Base-by-base conservation (phyloP, 2,888 invertebrate genomes). In the Xanthorhoe designata region DNA sequence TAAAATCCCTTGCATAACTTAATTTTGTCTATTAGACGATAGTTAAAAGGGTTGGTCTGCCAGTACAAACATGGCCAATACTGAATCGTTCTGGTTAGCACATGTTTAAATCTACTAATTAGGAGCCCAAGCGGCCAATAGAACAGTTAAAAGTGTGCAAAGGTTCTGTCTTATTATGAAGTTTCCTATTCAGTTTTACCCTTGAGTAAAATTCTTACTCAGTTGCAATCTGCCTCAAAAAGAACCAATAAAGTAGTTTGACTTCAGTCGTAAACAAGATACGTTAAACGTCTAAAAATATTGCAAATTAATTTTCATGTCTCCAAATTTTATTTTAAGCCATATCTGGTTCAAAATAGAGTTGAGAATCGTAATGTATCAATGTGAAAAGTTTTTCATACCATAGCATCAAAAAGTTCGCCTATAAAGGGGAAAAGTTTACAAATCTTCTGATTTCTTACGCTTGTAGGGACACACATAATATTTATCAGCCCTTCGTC, bases 401-500 rank as follows among this genome's bases (percentile, higher is more conserved):
- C 91, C 88, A 80, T 24, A 64, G 89, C 91, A 90, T 91, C 84
- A 89, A 80, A 82, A 82, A 88, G 86, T 89, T 90, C 84, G 87
- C 84, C 91, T 91, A 90, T 92, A 92, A 91, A 91, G 84, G 91
- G 91, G 91, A 84, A 89, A 91, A 92, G 84, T 92, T 93, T 91
- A 91, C 90, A 92, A 92, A 92, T 92, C 89, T 92, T 85, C 82
- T 90, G 85, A 92, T 92, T 91, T 92, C 91, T 88, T 89, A 88
- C 89, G 90, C 90, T 92, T 90, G 90, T 87, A 87, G 88, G 85
- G 87, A 85, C 87, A 89, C 87, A 89, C 86, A 86, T 90, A 90
- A 92, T 91, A 91, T 92, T 92, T 92, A 92, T 92, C 91, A 87
- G 83, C 87, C 92, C 91, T 90, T 87, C 84, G 89, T 89, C 91